Evolutionary conservation across 2,888 invertebrate genomes (phyloP), one percentile per base, ranked within the genome.

Genomic region (Nemotelus nigrinus): DNA sequence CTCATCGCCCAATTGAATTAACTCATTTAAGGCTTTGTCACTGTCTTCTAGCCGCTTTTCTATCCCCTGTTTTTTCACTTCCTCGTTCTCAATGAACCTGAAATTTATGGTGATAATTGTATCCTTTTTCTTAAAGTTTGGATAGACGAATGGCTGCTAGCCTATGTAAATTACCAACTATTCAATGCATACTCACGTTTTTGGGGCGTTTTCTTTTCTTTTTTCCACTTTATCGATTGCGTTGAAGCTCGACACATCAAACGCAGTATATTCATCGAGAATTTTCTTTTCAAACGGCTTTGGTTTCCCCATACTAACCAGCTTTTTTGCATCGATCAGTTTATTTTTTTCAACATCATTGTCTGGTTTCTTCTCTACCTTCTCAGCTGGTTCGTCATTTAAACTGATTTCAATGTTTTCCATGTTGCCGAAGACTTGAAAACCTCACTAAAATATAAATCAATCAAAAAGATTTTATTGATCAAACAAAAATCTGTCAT

Each of bases 1-100:
- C 82, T 93, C 93, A 72, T 91, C 90, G 47, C 93, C 93, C 84
- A 94, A 93, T 10, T 89, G 85, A 7, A 91, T 85, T 47, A 94
- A 85, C 76, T 92, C 90, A 81, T 92, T 90, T 43, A 94, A 87
- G 63, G 91, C 87, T 78, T 91, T 90, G 0, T 90, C 90, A 65
- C 93, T 93, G 7, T 88, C 84, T 47, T 91, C 88, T 3, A 93
- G 89, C 81, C 93, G 92, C 79, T 89, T 88, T 82, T 93, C 92
- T 43, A 93, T 90, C 0, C 88, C 87, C 0, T 89, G 88, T 78
- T 90, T 89, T 79, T 89, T 89, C 72, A 88, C 87, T 63, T 89
- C 88, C 3, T 85, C 84, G 2, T 85, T 83, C 55, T 82, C 80
- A 0, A 70, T 57, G 7, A 79, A 71, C 7, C 79, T 79, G 45